A percentile compares a stretch with the other conserved stretches of the same genome.
Conservation (phyloP, 2,888 invertebrate genomes). For the Leptinotarsa haldemani region DNA sequence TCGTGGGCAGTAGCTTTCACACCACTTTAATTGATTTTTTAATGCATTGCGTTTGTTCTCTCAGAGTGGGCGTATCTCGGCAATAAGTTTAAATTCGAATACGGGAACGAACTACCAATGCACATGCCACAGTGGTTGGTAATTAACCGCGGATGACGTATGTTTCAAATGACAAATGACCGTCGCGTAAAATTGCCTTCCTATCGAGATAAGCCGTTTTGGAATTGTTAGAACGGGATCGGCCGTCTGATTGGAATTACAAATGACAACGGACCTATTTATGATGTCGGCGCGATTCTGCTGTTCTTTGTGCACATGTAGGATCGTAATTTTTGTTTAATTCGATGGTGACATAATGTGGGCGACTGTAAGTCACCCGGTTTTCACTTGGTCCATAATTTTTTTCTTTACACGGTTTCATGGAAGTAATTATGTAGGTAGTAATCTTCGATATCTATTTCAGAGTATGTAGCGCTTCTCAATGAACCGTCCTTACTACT, state of each 20-base stretch:
- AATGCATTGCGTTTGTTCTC: conserved; percentile 22
- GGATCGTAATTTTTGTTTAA: neutral
- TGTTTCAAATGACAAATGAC: conserved; percentile 57
- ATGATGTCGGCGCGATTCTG: neutral
- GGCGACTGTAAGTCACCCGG: neutral
- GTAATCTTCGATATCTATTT: too few species aligned
- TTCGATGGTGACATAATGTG: neutral
- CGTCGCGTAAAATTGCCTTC: conserved; percentile 49
- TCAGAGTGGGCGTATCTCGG: conserved; percentile 16
- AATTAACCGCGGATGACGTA: conserved; percentile 52
- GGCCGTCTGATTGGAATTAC: conserved; percentile 32
- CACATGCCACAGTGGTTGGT: conserved; percentile 31
- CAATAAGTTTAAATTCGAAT: conserved; percentile 25
- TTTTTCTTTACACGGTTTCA: too few species aligned
- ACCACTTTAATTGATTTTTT: conserved; percentile 27
- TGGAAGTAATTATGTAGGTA: too few species aligned
- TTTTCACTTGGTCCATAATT: neutral
- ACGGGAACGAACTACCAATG: conserved; percentile 23
- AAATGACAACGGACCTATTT: conserved; percentile 3
- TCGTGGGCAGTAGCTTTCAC: conserved; percentile 29
- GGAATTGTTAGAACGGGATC: conserved; percentile 47
- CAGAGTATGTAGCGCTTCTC: too few species aligned
- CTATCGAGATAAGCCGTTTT: conserved; percentile 52
- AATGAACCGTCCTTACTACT: too few species aligned
- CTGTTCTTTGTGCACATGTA: neutral